phyloP scores from a whole-genome alignment of 2,797 vertebrate genomes.

The Chromis chromis region DNA sequence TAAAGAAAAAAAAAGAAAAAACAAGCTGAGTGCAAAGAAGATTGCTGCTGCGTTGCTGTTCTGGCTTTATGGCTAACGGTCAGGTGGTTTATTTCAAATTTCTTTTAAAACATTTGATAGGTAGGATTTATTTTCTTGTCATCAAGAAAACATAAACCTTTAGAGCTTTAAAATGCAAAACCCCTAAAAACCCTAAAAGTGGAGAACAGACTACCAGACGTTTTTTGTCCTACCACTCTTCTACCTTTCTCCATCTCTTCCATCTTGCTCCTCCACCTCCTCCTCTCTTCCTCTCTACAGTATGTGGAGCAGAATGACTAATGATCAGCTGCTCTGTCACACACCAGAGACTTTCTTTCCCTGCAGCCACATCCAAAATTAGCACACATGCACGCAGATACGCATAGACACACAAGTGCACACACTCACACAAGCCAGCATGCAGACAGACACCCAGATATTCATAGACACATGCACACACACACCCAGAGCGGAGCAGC shows the following conservation, averaged over 20 bases:
- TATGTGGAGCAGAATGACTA: slow-evolving; percentile 83
- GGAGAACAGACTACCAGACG: background rate
- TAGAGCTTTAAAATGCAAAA: background rate
- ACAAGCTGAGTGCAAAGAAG: background rate
- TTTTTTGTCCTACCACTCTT: slow-evolving; percentile 1
- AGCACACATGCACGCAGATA: slow-evolving; percentile 45
- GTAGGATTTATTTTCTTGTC: too few relatives aligned
- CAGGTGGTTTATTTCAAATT: background rate
- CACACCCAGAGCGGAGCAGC: too few relatives aligned
- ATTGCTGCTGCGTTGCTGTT: background rate
- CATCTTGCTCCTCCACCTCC: slow-evolving; percentile 27
- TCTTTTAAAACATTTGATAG: too few relatives aligned
- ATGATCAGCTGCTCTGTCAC: slow-evolving; percentile 79
- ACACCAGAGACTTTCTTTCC: slow-evolving; percentile 76
- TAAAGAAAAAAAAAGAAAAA: background rate
- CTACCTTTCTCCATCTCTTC: slow-evolving; percentile 21
- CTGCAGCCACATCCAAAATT: slow-evolving; percentile 81
- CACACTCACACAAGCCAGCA: too few relatives aligned
- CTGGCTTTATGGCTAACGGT: background rate
- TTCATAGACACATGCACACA: too few relatives aligned
- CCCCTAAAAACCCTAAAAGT: slow-evolving; percentile 22
- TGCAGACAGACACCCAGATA: slow-evolving; percentile 7
- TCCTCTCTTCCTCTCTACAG: slow-evolving; percentile 30
- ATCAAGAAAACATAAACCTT: too few relatives aligned
- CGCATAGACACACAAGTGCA: too few relatives aligned